Base-by-base conservation (phyloP, 2,888 invertebrate genomes). In the Tetragnatha montana region DNA sequence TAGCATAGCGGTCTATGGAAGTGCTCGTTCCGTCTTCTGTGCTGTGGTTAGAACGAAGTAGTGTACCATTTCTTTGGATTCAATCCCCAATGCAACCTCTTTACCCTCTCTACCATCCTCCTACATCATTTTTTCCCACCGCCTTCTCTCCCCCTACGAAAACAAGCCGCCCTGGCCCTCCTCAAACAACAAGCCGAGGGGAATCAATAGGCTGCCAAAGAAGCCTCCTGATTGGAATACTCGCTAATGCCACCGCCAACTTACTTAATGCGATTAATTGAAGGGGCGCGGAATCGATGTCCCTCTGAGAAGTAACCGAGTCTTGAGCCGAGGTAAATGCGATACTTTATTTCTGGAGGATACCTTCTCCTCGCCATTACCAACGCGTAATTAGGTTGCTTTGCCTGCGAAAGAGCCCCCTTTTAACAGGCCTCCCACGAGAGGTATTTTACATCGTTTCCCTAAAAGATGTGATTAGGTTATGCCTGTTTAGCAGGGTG, bases 241-340 rank as follows among this genome's bases (percentile, higher is more conserved):
- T 78, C n/a, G 51, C 81, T 87, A 81, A 88, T 88, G 73, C 87
- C 60, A 17, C 75, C 76, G 19, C 81, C 75, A 75, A 81, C 80
- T 86, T 86, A 82, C 76, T 88, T 88, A 88, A 88, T 88, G 60
- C 81, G 76, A 88, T 88, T 88, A 88, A 88, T 88, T 88, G 75
- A 50, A 82, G 70, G 47, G 50, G 69, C 60, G 75, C 49, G 76
- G 51, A 82, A 88, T 88, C 81, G 87, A 88, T 82, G 81, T 21
- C 71, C 51, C 47, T 50, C 4, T 14, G 73, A 21, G 75, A 78
- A 51, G 19, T 50, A 73, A 73, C 73, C 51, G 17, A 60, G 60
- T 60, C 60, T 60, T 60, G 35, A 60, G 60, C 60, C 14, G 60
- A 60, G 60, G 60, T 60, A 60, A 60, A 60, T 60, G 60, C 60